Conservation (phyloP, 2,888 invertebrate species). For the Pseudanteris insignis region DNA sequence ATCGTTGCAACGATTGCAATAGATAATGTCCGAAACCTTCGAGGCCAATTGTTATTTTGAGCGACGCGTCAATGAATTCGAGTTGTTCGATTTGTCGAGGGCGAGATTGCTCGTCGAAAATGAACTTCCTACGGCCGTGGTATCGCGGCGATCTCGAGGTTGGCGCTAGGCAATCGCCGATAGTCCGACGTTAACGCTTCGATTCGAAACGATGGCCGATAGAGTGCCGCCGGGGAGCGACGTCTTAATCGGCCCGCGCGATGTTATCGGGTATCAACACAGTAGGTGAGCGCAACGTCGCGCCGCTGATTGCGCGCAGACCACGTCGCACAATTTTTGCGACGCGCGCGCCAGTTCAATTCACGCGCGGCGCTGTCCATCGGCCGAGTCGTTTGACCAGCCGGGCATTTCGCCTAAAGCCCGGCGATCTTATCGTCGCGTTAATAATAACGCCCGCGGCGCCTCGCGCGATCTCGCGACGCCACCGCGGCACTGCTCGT, state of each 20-base stretch:
- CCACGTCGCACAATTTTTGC: constrained; percentile 45
- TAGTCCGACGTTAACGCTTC: background rate
- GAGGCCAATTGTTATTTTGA: no score
- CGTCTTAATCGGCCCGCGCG: constrained; percentile 19
- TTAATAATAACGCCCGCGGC: constrained; percentile 52
- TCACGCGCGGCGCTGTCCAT: no score
- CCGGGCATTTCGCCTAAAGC: constrained; percentile 54
- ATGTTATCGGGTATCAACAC: constrained; percentile 14
- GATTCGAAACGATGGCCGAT: constrained; percentile 14
- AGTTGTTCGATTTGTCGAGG: no score
- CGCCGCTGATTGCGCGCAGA: background rate
- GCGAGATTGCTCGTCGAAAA: background rate
- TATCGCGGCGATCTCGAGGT: background rate
- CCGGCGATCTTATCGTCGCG: constrained; percentile 54
- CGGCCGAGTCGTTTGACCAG: constrained; percentile 54
- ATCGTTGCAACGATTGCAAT: no score
- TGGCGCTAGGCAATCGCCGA: background rate
- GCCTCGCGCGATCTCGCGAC: no score
- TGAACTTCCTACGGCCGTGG: background rate
- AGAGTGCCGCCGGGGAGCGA: constrained; percentile 1
- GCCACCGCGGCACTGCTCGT: background rate
- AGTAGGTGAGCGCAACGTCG: constrained; percentile 8
- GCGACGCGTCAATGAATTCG: no score
- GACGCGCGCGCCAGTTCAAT: constrained; percentile 50
- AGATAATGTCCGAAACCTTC: no score